Percentiles rank a stretch among this genome's conserved stretches.
Conservation (phyloP, 2,888 invertebrate genomes). For the Tanypteryx hageni region DNA sequence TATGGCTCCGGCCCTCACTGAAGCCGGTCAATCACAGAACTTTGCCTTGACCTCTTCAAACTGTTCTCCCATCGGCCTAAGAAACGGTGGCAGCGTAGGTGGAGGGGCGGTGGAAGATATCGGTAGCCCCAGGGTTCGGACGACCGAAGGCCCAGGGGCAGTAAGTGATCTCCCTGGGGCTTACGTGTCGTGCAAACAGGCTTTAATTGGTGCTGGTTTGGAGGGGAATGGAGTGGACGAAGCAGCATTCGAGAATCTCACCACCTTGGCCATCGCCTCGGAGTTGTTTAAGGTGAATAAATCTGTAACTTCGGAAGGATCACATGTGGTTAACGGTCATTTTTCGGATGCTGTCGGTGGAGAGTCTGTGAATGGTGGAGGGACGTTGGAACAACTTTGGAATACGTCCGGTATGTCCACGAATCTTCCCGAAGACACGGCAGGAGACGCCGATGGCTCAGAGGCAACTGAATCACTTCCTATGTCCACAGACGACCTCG, state of each 20-base stretch:
- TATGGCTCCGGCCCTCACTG: conserved; percentile 97
- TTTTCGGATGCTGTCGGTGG: conserved; percentile 71
- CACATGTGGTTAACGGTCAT: conserved; percentile 74
- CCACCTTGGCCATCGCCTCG: conserved; percentile 71
- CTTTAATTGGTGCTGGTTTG: conserved; percentile 65
- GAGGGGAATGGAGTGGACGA: conserved; percentile 65
- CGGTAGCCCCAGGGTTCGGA: conserved; percentile 52
- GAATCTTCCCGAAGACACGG: conserved; percentile 59
- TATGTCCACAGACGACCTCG: conserved; percentile 75
- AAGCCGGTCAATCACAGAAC: conserved; percentile 76
- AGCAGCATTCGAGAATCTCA: conserved; percentile 71
- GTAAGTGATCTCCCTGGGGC: neutral
- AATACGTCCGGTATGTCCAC: conserved; percentile 59
- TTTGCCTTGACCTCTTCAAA: conserved; percentile 71
- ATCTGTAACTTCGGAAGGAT: conserved; percentile 75
- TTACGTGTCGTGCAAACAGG: conserved; percentile 48
- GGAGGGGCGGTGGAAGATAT: conserved; percentile 21
- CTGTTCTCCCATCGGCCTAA: conserved; percentile 47
- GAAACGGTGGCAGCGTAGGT: conserved; percentile 30
- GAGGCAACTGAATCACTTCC: conserved; percentile 40
- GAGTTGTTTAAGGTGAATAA: conserved; percentile 76
- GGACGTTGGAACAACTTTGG: conserved; percentile 66
- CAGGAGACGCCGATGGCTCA: conserved; percentile 51
- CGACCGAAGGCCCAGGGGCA: conserved; percentile 45
- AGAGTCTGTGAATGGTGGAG: conserved; percentile 68